Percentiles rank a stretch among this genome's conserved stretches.
Conservation (phyloP, 2,113 vertebrate species). For the Choloepus hoffmanni region DNA sequence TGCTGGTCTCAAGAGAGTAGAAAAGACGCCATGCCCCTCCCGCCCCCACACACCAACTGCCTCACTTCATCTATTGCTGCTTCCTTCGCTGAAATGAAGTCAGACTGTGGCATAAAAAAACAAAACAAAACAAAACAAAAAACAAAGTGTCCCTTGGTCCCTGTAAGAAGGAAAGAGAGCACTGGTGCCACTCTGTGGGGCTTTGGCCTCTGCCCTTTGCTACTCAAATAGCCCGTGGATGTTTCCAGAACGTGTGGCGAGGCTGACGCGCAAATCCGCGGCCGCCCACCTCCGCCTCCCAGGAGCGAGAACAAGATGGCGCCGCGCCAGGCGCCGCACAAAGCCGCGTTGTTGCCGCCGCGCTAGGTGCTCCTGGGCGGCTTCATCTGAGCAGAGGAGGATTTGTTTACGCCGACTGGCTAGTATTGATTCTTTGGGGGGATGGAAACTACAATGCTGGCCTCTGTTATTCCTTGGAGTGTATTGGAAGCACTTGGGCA, state of each 20-base stretch:
- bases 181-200: background rate
- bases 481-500: background rate
- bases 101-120: background rate
- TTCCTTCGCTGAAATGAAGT: background rate
- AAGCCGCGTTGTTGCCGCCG: conserved; percentile 70
- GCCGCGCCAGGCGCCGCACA: conserved; percentile 64
- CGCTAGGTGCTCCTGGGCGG: conserved; percentile 71
- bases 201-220: background rate
- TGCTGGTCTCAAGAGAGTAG: background rate
- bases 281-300: background rate
- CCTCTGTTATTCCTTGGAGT: conserved; percentile 70
- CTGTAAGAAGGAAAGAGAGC: background rate
- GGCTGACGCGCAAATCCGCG: background rate
- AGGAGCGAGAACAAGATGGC: conserved; percentile 67
- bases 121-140: background rate
- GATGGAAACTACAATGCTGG: conserved; percentile 66
- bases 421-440: conserved; percentile 39
- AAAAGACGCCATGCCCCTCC: background rate
- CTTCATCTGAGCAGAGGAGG: conserved; percentile 62
- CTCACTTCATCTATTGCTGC: background rate
- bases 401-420: conserved; percentile 71
- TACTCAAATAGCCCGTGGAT: background rate
- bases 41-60: background rate
- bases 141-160: background rate
- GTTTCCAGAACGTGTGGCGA: conserved; percentile 17